Conservation (phyloP, 2,888 invertebrate species). For the Lypha dubia region DNA sequence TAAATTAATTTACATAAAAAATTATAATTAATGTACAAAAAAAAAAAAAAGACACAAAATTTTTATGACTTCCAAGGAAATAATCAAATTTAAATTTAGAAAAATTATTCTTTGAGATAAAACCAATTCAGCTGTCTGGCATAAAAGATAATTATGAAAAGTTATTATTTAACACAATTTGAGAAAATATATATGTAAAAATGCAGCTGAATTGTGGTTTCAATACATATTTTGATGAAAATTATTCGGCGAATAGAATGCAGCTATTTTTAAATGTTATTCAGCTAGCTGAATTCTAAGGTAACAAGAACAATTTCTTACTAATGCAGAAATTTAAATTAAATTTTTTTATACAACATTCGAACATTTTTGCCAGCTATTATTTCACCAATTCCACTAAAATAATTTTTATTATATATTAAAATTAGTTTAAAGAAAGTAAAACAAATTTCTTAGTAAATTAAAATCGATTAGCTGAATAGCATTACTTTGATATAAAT, state of each 20-base stretch:
- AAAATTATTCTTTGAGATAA: background rate
- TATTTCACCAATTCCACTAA: too few relatives aligned
- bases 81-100: conserved; percentile 15
- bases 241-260: background rate
- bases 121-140: conserved; percentile 12
- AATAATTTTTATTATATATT: too few relatives aligned
- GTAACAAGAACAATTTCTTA: background rate
- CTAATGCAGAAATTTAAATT: too few relatives aligned
- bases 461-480: too few relatives aligned
- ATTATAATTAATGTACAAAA: conserved; percentile 9
- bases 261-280: background rate
- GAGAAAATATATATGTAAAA: background rate
- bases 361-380: too few relatives aligned
- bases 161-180: background rate
- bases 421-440: background rate
- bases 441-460: too few relatives aligned
- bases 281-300: conserved; percentile 24
- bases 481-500: too few relatives aligned
- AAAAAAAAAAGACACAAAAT: background rate
- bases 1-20: conserved; percentile 52
- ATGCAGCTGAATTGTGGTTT: background rate
- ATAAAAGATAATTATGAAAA: background rate
- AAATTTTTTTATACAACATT: too few relatives aligned
- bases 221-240: background rate
- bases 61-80: conserved; percentile 7